phyloP scores from a whole-genome alignment of 2,888 invertebrate species.

The Oxycera nigricornis region DNA sequence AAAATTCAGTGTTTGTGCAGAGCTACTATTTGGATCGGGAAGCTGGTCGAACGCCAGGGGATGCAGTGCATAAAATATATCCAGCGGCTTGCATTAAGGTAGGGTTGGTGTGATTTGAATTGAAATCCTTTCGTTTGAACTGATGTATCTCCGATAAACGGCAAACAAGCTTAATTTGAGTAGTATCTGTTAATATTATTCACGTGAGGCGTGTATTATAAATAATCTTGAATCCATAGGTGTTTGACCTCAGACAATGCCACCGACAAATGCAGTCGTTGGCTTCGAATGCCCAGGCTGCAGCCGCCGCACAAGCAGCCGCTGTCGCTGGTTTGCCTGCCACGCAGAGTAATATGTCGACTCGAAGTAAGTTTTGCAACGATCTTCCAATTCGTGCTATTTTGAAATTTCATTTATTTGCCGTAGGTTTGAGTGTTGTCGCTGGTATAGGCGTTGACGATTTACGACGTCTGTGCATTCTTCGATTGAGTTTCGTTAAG shows the following conservation, averaged over 20 bases:
- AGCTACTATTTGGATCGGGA: slow-evolving; percentile 97
- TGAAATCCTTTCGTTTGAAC: no score
- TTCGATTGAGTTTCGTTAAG: slow-evolving; percentile 98
- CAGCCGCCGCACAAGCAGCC: slow-evolving; percentile 97
- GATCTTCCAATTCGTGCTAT: no score
- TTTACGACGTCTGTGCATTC: slow-evolving; percentile 91
- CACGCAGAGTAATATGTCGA: slow-evolving; percentile 70
- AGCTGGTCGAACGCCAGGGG: slow-evolving; percentile 94
- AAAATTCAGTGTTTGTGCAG: slow-evolving; percentile 98
- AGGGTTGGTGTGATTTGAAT: slow-evolving; percentile 39
- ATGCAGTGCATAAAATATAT: slow-evolving; percentile 98
- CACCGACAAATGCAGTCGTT: slow-evolving; percentile 98
- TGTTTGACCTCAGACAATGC: slow-evolving; percentile 97
- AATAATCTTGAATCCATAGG: slow-evolving; percentile 65
- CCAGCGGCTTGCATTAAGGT: slow-evolving; percentile 96
- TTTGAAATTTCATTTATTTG: no score
- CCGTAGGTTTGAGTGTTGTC: slow-evolving; percentile 84
- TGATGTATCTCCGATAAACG: no score
- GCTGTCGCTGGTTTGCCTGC: slow-evolving; percentile 94
- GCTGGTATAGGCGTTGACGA: slow-evolving; percentile 99
- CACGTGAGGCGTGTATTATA: not conserved
- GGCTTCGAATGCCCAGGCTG: slow-evolving; percentile 92
- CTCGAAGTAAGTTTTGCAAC: slow-evolving; percentile 68
- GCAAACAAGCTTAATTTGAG: no score
- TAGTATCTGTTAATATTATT: not conserved